Conservation (phyloP, 2,113 vertebrate genomes). For the Petaurus breviceps region DNA sequence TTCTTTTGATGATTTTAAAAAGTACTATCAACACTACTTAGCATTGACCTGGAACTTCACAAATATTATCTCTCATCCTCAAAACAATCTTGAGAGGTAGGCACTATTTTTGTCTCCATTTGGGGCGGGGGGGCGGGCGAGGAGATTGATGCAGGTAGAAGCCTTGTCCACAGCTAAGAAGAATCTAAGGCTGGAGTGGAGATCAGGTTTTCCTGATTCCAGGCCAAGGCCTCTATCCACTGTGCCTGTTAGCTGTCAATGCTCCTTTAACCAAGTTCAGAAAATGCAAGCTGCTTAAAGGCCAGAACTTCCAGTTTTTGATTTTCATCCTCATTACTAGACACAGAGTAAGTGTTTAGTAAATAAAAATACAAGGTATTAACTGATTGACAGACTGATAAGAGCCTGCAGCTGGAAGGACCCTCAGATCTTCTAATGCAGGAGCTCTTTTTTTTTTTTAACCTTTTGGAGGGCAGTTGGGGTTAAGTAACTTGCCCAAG, state of each 20-base stretch:
- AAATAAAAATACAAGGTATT: background rate
- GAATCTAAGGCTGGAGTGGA: background rate
- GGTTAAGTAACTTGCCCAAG: too few species aligned
- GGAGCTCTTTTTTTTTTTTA: too few species aligned
- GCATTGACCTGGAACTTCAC: background rate
- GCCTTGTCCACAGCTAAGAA: background rate
- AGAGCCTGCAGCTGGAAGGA: background rate
- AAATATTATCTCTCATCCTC: background rate
- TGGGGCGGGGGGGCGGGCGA: rapidly evolving
- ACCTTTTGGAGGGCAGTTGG: too few species aligned
- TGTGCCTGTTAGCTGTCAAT: background rate
- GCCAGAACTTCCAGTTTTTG: background rate
- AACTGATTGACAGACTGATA: background rate
- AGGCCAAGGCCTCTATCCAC: background rate
- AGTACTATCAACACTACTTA: background rate
- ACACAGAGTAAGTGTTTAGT: background rate
- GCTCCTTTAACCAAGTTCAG: background rate
- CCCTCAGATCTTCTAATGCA: background rate
- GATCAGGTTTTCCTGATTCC: background rate
- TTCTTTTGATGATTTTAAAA: slow-evolving; percentile 6
- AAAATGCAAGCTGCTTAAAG: background rate
- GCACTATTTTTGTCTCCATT: background rate
- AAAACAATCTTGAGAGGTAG: background rate
- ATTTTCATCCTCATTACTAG: background rate
- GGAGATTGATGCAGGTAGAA: background rate